Percentiles rank a stretch among this genome's conserved stretches.
Evolutionary conservation across 2,797 vertebrate species (phyloP).

Genomic region (Eidolon dupreanum): DNA sequence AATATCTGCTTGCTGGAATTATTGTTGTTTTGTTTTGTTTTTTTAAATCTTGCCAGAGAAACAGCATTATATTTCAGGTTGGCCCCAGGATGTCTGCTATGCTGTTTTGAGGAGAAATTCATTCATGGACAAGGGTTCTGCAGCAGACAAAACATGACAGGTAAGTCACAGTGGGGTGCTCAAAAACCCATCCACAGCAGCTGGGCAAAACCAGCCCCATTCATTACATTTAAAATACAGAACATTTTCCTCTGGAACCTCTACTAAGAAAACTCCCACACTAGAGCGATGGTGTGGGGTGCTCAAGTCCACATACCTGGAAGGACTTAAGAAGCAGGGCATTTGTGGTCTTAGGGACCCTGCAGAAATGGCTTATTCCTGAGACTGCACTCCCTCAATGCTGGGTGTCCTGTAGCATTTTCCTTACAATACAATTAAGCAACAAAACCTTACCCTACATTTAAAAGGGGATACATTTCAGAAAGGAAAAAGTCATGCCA

Average conservation of each 20-base stretch:
- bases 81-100: not conserved
- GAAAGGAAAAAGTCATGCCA: not conserved
- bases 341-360: not conserved
- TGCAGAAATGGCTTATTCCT: not conserved
- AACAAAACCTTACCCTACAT: not conserved
- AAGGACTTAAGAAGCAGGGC: fast-evolving
- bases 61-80: not conserved
- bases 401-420: not conserved
- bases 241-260: not conserved
- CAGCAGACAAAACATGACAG: not conserved
- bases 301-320: not conserved
- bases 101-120: not conserved
- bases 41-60: not conserved
- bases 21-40: not conserved
- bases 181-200: not conserved
- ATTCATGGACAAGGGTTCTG: not conserved
- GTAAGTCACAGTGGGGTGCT: not conserved
- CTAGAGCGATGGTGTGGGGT: not conserved
- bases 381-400: too few relatives aligned
- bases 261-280: not conserved
- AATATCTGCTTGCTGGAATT: not conserved
- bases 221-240: not conserved
- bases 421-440: not conserved
- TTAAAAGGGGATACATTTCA: not conserved
- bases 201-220: not conserved